Percentiles rank a stretch among this genome's conserved stretches.
These are phyloP conservation scores for Oryzias sinensis DNA, from an alignment of 2,797 vertebrate genomes.

Conservation along the genomic window DNA sequence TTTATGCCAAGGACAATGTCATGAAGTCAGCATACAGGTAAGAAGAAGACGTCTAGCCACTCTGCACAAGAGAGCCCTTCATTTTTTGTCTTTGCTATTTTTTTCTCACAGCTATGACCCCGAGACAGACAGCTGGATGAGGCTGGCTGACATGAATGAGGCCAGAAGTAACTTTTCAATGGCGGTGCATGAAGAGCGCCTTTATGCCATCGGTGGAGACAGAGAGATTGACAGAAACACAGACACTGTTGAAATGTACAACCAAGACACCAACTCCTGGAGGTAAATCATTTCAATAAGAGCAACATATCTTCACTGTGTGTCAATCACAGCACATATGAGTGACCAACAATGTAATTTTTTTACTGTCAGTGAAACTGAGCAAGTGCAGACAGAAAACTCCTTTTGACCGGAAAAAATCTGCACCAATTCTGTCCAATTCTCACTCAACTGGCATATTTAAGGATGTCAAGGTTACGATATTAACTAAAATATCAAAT, in stretches of 20 bases:
- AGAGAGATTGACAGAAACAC: constrained; percentile 72
- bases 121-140: constrained; percentile 63
- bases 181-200: constrained; percentile 41
- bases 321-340: too few relatives aligned
- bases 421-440: too few relatives aligned
- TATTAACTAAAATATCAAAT: too few relatives aligned
- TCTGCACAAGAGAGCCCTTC: neutral
- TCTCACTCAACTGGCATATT: too few relatives aligned
- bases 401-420: too few relatives aligned
- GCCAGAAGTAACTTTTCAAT: constrained; percentile 75
- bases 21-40: constrained; percentile 89
- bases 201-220: constrained; percentile 80
- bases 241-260: constrained; percentile 77
- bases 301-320: too few relatives aligned
- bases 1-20: constrained; percentile 81
- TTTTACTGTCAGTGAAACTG: too few relatives aligned
- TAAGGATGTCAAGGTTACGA: too few relatives aligned
- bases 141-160: constrained; percentile 75
- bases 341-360: too few relatives aligned
- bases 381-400: too few relatives aligned
- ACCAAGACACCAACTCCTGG: constrained; percentile 69
- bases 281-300: constrained; percentile 56
- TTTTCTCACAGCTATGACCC: constrained; percentile 67
- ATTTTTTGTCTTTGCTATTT: neutral
- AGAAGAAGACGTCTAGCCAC: neutral